Conservation (phyloP, 2,113 vertebrate species). For the Spheniscus mendiculus region DNA sequence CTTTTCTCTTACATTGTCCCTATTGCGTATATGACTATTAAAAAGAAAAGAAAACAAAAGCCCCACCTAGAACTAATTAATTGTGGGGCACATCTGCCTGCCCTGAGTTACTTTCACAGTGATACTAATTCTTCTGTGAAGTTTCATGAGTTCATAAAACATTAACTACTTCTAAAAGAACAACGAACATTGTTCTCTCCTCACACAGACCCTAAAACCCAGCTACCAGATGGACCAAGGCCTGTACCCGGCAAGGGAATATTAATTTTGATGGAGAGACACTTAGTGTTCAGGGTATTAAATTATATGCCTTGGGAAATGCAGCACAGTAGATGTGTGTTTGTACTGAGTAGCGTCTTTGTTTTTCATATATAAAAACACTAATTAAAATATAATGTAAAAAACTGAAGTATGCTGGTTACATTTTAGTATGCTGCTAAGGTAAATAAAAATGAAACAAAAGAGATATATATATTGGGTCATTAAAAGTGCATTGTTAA, state of each 20-base stretch:
- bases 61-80: neutral
- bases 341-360: slow-evolving; percentile 43
- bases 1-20: neutral
- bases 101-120: neutral
- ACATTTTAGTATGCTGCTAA: slow-evolving; percentile 11
- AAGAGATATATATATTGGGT: neutral
- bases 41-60: neutral
- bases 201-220: neutral
- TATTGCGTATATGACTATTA: neutral
- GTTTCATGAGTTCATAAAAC: slow-evolving; percentile 28
- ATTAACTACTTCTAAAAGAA: neutral
- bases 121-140: neutral
- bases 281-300: slow-evolving; percentile 13
- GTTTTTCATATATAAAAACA: slow-evolving; percentile 29
- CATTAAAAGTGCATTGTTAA: slow-evolving; percentile 44
- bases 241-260: neutral
- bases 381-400: slow-evolving; percentile 62
- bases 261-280: slow-evolving; percentile 19
- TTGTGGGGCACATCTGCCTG: neutral
- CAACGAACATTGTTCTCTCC: slow-evolving; percentile 22
- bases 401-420: neutral
- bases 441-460: slow-evolving; percentile 49
- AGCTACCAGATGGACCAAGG: slow-evolving; percentile 20
- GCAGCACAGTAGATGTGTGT: slow-evolving; percentile 21
- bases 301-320: slow-evolving; percentile 16